Evolutionary conservation across 2,888 invertebrate genomes (phyloP).

Genomic region (Panorpa germanica): DNA sequence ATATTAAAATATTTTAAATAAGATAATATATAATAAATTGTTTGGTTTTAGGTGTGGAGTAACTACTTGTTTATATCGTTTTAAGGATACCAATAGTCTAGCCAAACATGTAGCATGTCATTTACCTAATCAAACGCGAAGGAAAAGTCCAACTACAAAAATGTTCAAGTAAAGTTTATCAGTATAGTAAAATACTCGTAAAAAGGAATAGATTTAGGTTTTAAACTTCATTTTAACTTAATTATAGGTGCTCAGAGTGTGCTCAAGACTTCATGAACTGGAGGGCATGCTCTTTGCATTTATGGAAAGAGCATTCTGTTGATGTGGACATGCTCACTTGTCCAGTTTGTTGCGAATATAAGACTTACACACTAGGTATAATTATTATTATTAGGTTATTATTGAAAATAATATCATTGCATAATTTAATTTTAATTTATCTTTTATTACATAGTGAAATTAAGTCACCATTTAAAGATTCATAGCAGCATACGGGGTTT

Average conservation of each 20-base stretch:
- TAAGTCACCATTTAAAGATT: constrained; percentile 42
- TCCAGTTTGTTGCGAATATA: constrained; percentile 33
- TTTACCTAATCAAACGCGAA: constrained; percentile 13
- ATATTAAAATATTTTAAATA: constrained; percentile 14
- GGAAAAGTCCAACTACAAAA: too few species aligned
- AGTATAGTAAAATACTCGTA: too few species aligned
- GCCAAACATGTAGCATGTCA: constrained; percentile 33
- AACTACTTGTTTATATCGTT: constrained; percentile 32
- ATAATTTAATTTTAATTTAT: constrained; percentile 8
- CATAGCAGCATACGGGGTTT: constrained; percentile 32
- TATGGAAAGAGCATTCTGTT: constrained; percentile 46
- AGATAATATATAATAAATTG: constrained; percentile 6
- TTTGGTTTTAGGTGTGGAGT: constrained; percentile 27
- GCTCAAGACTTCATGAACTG: constrained; percentile 33
- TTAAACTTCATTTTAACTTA: constrained; percentile 18
- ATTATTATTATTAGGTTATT: constrained; percentile 9
- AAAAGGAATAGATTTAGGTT: too few species aligned
- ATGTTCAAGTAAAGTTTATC: too few species aligned
- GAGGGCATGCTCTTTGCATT: constrained; percentile 43
- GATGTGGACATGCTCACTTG: constrained; percentile 37
- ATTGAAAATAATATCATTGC: constrained; percentile 4
- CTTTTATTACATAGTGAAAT: constrained; percentile 27
- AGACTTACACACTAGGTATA: constrained; percentile 28
- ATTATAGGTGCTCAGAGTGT: constrained; percentile 33
- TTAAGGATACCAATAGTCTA: constrained; percentile 25